These are phyloP conservation scores for Pediacus dermestoides DNA, from an alignment of 2,888 invertebrate species.

Conservation along the genomic window DNA sequence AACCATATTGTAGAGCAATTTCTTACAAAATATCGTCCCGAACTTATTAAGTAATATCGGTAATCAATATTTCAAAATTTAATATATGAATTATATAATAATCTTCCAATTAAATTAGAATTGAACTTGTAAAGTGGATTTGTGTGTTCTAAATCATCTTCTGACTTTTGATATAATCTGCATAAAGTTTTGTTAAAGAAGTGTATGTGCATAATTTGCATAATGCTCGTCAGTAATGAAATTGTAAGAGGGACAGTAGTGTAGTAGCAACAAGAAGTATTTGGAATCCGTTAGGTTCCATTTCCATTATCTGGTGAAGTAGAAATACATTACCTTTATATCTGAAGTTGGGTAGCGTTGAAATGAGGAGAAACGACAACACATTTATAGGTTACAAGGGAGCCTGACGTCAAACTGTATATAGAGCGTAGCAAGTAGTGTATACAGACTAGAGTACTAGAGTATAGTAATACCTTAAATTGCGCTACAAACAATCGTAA, in stretches of 20 bases:
- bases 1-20: background rate
- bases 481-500: constrained; percentile 17
- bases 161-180: no score
- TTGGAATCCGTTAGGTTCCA: constrained; percentile 6
- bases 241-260: constrained; percentile 2
- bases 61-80: no score
- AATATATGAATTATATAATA: no score
- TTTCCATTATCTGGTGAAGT: constrained; percentile 15
- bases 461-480: constrained; percentile 11
- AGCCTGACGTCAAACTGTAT: constrained; percentile 16
- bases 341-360: constrained; percentile 13
- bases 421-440: constrained; percentile 10
- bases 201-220: no score
- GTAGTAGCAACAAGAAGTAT: no score
- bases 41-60: no score
- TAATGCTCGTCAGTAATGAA: constrained; percentile 7
- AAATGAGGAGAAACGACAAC: constrained; percentile 18
- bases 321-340: constrained; percentile 17
- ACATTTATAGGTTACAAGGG: constrained; percentile 13
- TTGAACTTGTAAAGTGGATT: no score
- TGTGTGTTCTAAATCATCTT: no score
- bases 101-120: no score
- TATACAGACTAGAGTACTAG: no score
- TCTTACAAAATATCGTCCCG: no score
- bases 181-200: no score